Percentiles rank a stretch among this genome's conserved stretches.
phyloP scores from a whole-genome alignment of 2,113 vertebrate genomes.

The Hippocampus guttulatus region DNA sequence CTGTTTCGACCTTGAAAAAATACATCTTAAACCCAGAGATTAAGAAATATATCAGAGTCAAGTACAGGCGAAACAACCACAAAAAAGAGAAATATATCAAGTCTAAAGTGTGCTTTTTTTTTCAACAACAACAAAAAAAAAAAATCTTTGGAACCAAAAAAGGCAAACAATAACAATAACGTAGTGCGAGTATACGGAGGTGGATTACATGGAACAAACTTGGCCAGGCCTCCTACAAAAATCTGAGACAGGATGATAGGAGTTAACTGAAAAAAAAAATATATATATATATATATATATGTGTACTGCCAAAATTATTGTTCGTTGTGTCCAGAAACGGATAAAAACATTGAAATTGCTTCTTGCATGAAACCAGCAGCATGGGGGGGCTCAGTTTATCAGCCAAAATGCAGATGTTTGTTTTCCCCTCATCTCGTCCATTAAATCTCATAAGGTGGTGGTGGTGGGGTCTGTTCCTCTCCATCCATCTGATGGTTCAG shows the following conservation, averaged over 20 bases:
- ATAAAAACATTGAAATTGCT: slow-evolving; percentile 16
- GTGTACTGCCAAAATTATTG: background rate
- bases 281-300: background rate
- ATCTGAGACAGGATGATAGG: background rate
- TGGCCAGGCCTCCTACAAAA: background rate
- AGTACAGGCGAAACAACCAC: slow-evolving; percentile 30
- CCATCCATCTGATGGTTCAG: slow-evolving; percentile 5
- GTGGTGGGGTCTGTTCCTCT: background rate
- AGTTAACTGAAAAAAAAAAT: background rate
- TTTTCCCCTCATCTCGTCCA: background rate
- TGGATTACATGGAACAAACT: slow-evolving; percentile 41
- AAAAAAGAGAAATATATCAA: slow-evolving; percentile 50
- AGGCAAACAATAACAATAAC: slow-evolving; percentile 55
- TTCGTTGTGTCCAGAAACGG: background rate
- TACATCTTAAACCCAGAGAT: slow-evolving; percentile 34
- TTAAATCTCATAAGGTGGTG: slow-evolving; percentile 6
- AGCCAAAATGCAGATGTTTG: background rate
- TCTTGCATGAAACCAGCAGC: background rate
- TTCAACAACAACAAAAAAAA: slow-evolving; percentile 20
- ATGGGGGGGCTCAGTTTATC: background rate
- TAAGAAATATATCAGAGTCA: slow-evolving; percentile 15
- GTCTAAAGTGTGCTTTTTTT: slow-evolving; percentile 63
- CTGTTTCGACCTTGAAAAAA: slow-evolving; percentile 6
- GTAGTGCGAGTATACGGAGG: slow-evolving; percentile 51
- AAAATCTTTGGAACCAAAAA: slow-evolving; percentile 75